Evolutionary conservation across 2,113 vertebrate genomes (phyloP).

Genomic region (Rhinoptilus africanus): DNA sequence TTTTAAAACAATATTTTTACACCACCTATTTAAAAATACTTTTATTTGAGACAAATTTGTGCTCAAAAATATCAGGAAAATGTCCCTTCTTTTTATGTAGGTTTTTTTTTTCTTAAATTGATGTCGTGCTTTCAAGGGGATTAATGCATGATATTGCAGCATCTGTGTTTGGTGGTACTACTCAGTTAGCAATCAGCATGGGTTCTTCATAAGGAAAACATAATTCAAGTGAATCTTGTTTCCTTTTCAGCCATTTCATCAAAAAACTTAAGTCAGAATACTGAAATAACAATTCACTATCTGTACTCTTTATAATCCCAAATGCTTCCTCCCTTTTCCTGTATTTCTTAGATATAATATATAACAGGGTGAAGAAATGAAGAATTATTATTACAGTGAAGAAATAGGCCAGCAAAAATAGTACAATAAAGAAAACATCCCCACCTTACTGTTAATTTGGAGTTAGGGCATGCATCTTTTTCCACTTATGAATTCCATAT

Average conservation of each 20-base stretch:
- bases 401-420: not conserved
- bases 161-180: not conserved
- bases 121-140: not conserved
- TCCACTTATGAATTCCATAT: not conserved
- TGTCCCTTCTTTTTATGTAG: rapidly evolving
- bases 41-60: not conserved
- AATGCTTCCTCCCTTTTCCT: not conserved
- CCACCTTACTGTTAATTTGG: not conserved
- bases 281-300: not conserved
- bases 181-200: not conserved
- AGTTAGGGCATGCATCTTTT: not conserved
- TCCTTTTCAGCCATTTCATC: not conserved
- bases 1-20: not conserved
- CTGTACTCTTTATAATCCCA: not conserved
- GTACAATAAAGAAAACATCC: not conserved
- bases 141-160: not conserved
- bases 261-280: not conserved
- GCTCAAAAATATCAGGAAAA: not conserved
- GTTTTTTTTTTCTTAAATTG: not conserved
- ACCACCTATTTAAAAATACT: not conserved
- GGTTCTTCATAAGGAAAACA: not conserved
- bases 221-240: not conserved
- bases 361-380: not conserved
- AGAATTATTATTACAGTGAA: not conserved
- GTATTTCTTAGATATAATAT: not conserved